Evolutionary conservation across 1,140 invertebrate species (phyloP).

Genomic region (Chymomyza costata): DNA sequence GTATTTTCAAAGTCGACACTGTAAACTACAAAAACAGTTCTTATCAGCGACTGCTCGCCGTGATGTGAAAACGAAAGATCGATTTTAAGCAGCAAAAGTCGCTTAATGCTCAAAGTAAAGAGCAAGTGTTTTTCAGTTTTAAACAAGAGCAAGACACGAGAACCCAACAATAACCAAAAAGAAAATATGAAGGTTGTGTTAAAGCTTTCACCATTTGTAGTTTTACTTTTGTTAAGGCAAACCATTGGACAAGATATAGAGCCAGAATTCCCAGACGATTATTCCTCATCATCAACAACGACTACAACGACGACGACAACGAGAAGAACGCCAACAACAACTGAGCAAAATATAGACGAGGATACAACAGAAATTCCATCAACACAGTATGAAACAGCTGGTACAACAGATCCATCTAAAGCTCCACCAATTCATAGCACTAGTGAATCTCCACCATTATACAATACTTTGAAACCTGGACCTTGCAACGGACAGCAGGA

Average conservation of each 20-base stretch:
- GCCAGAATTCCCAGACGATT: conserved; percentile 42
- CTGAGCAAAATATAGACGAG: background rate
- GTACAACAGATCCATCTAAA: background rate
- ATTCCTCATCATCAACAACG: conserved; percentile 10
- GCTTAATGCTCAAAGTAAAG: conserved; percentile 12
- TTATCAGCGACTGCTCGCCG: too few relatives aligned
- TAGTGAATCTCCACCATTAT: conserved; percentile 3
- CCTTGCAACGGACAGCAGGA: conserved; percentile 5
- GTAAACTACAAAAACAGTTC: too few relatives aligned
- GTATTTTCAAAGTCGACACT: too few relatives aligned
- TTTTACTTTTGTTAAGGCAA: conserved; percentile 12
- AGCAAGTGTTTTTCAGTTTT: conserved; percentile 35
- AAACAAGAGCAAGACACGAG: conserved; percentile 20
- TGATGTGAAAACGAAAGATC: too few relatives aligned
- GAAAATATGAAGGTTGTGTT: conserved; percentile 25
- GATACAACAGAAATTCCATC: background rate
- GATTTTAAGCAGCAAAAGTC: too few relatives aligned
- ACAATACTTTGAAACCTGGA: conserved; percentile 16
- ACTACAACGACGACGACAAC: background rate
- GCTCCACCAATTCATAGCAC: background rate
- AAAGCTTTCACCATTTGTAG: conserved; percentile 6
- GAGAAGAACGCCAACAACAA: background rate
- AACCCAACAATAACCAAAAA: conserved; percentile 26
- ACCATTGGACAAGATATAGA: conserved; percentile 30
- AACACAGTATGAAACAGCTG: background rate